phyloP scores from a whole-genome alignment of 2,113 vertebrate species.

The Ancistrus triradiatus region DNA sequence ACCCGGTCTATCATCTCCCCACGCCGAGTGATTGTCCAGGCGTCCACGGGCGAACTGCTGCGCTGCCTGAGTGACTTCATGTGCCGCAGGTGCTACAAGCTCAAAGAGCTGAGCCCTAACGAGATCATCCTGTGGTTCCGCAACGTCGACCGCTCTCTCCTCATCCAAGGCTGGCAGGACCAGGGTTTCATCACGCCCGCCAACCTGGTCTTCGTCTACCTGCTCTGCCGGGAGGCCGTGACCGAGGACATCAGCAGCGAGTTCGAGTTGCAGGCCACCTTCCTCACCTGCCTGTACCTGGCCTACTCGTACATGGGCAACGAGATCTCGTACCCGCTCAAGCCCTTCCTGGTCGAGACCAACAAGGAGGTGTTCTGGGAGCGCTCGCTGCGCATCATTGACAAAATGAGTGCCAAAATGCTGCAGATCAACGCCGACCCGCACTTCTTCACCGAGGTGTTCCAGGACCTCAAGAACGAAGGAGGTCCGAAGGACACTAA shows the following conservation, averaged over 20 bases:
- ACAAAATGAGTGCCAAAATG: slow-evolving; percentile 84
- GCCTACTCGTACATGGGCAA: slow-evolving; percentile 93
- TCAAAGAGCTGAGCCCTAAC: slow-evolving; percentile 85
- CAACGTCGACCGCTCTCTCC: slow-evolving; percentile 84
- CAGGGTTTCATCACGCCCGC: slow-evolving; percentile 90
- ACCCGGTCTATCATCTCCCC: slow-evolving; percentile 70
- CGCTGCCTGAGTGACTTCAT: slow-evolving; percentile 88
- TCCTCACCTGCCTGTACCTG: slow-evolving; percentile 91
- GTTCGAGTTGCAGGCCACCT: slow-evolving; percentile 82
- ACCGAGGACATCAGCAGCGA: slow-evolving; percentile 81
- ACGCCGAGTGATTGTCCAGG: slow-evolving; percentile 81
- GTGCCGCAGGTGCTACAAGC: slow-evolving; percentile 83
- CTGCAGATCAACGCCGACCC: slow-evolving; percentile 86
- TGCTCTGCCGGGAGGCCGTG: slow-evolving; percentile 85
- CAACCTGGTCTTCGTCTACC: slow-evolving; percentile 88
- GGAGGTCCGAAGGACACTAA: slow-evolving; percentile 68
- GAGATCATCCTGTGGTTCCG: slow-evolving; percentile 89
- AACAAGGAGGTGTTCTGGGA: slow-evolving; percentile 91
- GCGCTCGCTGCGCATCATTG: slow-evolving; percentile 82
- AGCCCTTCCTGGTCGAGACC: slow-evolving; percentile 87
- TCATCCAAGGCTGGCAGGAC: slow-evolving; percentile 90
- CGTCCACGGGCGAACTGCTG: slow-evolving; percentile 86
- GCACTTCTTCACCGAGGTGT: slow-evolving; percentile 90
- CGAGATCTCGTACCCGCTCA: slow-evolving; percentile 91
- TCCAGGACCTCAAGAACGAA: slow-evolving; percentile 90